Base-by-base conservation (phyloP, 2,888 invertebrate species). In the Geophilus truncorum region DNA sequence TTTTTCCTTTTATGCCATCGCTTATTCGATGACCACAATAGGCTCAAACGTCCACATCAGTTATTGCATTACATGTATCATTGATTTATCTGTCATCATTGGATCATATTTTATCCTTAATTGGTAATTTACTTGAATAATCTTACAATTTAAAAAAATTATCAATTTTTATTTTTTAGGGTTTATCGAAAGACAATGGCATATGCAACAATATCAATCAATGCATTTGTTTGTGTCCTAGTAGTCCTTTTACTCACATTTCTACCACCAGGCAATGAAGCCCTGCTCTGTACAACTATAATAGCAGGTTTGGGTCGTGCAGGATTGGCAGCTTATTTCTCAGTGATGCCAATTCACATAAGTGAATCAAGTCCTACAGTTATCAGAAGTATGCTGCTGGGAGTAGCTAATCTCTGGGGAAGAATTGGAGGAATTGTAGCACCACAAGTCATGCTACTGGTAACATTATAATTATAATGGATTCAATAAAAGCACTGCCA, bases 371-470 rank as follows among this genome's bases (percentile, higher is more conserved):
- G 70, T 70, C 70, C 70, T 15, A 70, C 70, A 70, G 70, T 70
- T 0, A 7, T 70, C 2, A 70, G 70, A 28, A 70, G 15, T 70
- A 32, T 82, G 10, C 81, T 79, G 2, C 83, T 88, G 32, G 90
- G 90, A 28, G 84, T 88, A 10, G 89, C 89, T 84, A 86, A 88
- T 0, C 87, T 88, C 84, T 87, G 88, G 83, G 88, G 88, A 7
- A 86, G 89, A 82, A 85, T 89, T n/a, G 89, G 89, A 0, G 88
- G 88, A 78, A 85, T 89, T 30, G 84, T 88, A 25, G 88, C 88
- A 18, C 88, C 88, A 7, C 87, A 88, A 83, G 85, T 86, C 45
- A 83, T 78, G 36, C 82, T 87, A 45, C 83, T 87, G 83, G 83
- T 83, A 78, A 82, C 80, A n/a, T n/a, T n/a, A n/a, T n/a, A n/a